These are phyloP conservation scores for Colletes collaris DNA, from an alignment of 2,888 invertebrate species.

Conservation along the genomic window DNA sequence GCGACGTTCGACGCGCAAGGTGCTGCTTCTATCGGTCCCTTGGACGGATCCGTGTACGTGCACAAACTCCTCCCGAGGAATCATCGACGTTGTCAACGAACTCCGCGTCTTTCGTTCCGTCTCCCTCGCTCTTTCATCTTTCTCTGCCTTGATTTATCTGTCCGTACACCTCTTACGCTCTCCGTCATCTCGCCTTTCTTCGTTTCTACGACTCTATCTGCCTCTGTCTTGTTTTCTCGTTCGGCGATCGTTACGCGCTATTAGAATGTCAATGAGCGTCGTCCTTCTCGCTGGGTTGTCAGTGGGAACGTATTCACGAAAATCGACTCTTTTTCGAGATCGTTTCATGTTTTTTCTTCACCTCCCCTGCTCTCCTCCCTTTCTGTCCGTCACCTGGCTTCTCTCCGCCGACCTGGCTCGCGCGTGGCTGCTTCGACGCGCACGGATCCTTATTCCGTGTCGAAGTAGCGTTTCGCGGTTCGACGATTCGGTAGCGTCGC, in stretches of 20 bases:
- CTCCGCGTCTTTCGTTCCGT: slow-evolving; percentile 10
- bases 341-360: neutral
- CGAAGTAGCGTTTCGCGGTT: neutral
- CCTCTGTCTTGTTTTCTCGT: slow-evolving; percentile 19
- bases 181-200: neutral
- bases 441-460: slow-evolving; percentile 17
- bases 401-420: neutral
- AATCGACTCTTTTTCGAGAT: slow-evolving; percentile 29
- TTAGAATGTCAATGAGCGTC: slow-evolving; percentile 62
- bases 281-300: slow-evolving; percentile 21
- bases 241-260: slow-evolving; percentile 55
- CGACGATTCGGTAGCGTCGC: neutral
- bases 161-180: neutral
- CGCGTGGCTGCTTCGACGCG: slow-evolving; percentile 18
- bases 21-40: neutral
- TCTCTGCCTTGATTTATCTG: slow-evolving; percentile 16
- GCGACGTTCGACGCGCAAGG: neutral
- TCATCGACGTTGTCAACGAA: slow-evolving; percentile 18
- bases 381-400: too few species aligned
- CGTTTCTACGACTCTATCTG: neutral
- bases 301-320: slow-evolving; percentile 24
- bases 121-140: slow-evolving; percentile 16
- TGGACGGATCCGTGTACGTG: slow-evolving; percentile 15
- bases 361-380: neutral
- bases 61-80: slow-evolving; percentile 5